phyloP scores from a whole-genome alignment of 2,888 invertebrate species.

The Malthinus seriepunctatus region DNA sequence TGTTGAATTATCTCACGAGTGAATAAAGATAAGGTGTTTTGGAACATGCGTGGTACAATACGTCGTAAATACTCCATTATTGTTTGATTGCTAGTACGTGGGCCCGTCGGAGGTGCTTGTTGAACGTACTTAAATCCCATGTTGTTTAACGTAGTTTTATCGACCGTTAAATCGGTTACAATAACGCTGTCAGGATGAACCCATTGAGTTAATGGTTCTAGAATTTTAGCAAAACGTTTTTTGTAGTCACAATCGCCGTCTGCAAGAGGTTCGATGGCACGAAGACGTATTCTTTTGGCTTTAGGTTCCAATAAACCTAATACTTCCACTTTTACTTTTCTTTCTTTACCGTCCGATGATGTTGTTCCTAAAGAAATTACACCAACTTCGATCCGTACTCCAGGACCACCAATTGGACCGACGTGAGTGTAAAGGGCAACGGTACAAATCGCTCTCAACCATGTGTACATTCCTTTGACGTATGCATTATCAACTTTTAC shows the following conservation, averaged over 20 bases:
- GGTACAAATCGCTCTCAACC: slow-evolving; percentile 77
- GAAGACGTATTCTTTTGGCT: slow-evolving; percentile 72
- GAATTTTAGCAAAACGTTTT: slow-evolving; percentile 77
- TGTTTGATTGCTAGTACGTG: slow-evolving; percentile 50
- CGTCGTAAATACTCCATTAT: slow-evolving; percentile 87
- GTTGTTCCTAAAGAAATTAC: slow-evolving; percentile 88
- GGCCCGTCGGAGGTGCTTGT: slow-evolving; percentile 60
- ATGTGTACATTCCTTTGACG: slow-evolving; percentile 69
- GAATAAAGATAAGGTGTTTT: slow-evolving; percentile 80
- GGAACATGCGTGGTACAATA: slow-evolving; percentile 89
- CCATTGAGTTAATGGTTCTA: slow-evolving; percentile 79
- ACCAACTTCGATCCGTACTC: slow-evolving; percentile 74
- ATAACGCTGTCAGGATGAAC: slow-evolving; percentile 77
- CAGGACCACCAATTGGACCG: slow-evolving; percentile 71
- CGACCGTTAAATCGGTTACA: slow-evolving; percentile 82
- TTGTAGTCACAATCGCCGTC: slow-evolving; percentile 81
- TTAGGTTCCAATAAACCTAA: slow-evolving; percentile 79
- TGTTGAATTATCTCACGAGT: slow-evolving; percentile 88
- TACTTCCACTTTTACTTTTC: slow-evolving; percentile 84
- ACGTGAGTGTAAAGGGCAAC: slow-evolving; percentile 79
- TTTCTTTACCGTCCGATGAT: slow-evolving; percentile 67
- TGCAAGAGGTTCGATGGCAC: slow-evolving; percentile 80
- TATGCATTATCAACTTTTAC: slow-evolving; percentile 72
- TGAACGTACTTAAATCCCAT: slow-evolving; percentile 81
- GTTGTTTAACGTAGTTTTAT: slow-evolving; percentile 73